Base-by-base conservation (phyloP, 2,797 vertebrate genomes). In the Pygocentrus nattereri region DNA sequence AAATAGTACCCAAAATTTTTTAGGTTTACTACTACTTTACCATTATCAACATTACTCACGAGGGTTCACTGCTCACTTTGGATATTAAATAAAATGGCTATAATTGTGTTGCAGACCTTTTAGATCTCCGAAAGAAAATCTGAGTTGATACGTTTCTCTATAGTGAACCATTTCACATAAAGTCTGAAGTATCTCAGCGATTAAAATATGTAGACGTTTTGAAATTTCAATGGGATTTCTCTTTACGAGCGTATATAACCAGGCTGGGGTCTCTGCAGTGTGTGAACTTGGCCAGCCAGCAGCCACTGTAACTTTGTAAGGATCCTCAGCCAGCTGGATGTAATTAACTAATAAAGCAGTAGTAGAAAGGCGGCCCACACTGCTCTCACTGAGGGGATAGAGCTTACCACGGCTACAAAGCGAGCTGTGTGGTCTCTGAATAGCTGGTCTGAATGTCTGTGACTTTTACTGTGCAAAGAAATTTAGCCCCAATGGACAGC, bases 321-420 rank as follows among this genome's bases (percentile, higher is more conserved):
- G 49, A 78, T 25, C 61, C 61, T 52, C 70, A 49, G 70, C 27
- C 81, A 78, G 81, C 81, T 74, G 81, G 81, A 83, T 78, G 76
- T 59, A 78, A 78, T 78, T 83, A 83, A 83, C 69, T 74, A 78
- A 72, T 78, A 78, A 82, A 68, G 69, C 75, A 73, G 64, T 23
- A 31, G 41, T 58, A 41, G 70, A 68, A 74, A 74, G 52, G 52
- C 70, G 71, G 52, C 67, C 69, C 81, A 79, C 70, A 59, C 70
- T 78, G 70, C 41, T 78, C 76, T 41, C 47, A 70, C 79, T 69
- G 41, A 61, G 52, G 38, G 70, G 52, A 74, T 59, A 69, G 70
- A 44, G 62, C 70, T 78, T 69, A 74, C 44, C 67, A 74, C 49
- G 41, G 72, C 67, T 78, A 61, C 76, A 78, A 82, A 83, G 72